A percentile compares a stretch with the other conserved stretches of the same genome.
Conservation (phyloP, 37 sponge, comb jelly and placozoan species). For the Spongia lamella region DNA sequence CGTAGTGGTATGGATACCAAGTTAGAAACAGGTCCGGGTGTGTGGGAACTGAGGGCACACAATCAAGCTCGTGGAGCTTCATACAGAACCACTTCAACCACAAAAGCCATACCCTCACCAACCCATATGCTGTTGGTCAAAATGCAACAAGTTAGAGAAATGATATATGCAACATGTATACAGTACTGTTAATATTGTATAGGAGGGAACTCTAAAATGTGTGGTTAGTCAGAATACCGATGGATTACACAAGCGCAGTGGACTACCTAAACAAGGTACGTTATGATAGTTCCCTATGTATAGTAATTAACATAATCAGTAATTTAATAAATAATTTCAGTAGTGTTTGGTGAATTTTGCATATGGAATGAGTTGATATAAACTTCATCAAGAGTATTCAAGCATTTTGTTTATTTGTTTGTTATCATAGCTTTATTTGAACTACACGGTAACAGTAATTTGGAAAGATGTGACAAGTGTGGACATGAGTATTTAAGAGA, state of each 20-base stretch:
- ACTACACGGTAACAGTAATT: constrained; percentile 48
- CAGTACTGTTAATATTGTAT: background rate
- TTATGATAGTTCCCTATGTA: no score
- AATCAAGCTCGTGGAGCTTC: background rate
- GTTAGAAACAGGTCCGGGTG: constrained; percentile 50
- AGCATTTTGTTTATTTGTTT: background rate
- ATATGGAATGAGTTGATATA: no score
- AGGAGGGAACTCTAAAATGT: constrained; percentile 45
- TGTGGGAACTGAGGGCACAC: constrained; percentile 47
- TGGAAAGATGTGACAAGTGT: constrained; percentile 45
- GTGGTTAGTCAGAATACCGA: constrained; percentile 58
- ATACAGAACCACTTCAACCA: constrained; percentile 7
- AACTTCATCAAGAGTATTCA: no score
- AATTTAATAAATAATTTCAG: no score
- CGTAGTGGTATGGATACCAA: constrained; percentile 57
- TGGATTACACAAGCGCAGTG: constrained; percentile 57
- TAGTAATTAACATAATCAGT: no score
- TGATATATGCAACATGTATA: background rate
- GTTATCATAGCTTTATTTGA: constrained; percentile 30
- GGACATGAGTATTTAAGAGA: constrained; percentile 53
- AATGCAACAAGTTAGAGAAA: constrained; percentile 9
- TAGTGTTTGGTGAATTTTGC: no score
- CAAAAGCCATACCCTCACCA: constrained; percentile 45
- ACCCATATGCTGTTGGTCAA: constrained; percentile 53
- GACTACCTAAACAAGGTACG: constrained; percentile 42